Conservation (phyloP, 1,140 invertebrate species). For the Kradibia gibbosae region DNA sequence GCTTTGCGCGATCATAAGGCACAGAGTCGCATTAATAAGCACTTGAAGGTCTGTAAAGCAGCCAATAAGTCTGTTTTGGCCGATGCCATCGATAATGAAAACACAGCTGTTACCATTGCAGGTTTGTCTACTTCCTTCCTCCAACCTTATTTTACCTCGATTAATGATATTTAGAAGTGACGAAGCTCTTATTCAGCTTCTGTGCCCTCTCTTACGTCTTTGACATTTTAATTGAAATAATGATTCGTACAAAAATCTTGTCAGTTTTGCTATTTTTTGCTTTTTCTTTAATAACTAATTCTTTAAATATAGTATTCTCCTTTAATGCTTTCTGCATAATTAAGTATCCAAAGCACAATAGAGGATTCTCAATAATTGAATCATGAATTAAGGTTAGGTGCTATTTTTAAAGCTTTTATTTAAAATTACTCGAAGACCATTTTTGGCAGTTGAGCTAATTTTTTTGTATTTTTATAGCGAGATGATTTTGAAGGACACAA, state of each 20-base stretch:
- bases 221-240: no score
- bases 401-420: conserved; percentile 27
- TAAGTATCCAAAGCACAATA: no score
- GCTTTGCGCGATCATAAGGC: conserved; percentile 83
- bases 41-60: conserved; percentile 86
- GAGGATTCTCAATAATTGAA: not conserved
- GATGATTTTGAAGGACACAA: no score
- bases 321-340: no score
- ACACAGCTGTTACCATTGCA: conserved; percentile 82
- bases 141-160: not conserved
- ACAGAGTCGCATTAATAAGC: conserved; percentile 79
- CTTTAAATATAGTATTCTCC: no score
- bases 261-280: no score
- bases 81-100: conserved; percentile 84
- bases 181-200: no score
- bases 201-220: no score
- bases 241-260: no score
- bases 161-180: no score
- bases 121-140: conserved; percentile 60
- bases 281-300: no score
- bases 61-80: conserved; percentile 89
- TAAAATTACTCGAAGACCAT: conserved; percentile 3
- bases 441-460: conserved; percentile 7
- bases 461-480: conserved; percentile 10
- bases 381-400: conserved; percentile 17